Base-by-base conservation (phyloP, 1,140 invertebrate species). In the Pinna nobilis region DNA sequence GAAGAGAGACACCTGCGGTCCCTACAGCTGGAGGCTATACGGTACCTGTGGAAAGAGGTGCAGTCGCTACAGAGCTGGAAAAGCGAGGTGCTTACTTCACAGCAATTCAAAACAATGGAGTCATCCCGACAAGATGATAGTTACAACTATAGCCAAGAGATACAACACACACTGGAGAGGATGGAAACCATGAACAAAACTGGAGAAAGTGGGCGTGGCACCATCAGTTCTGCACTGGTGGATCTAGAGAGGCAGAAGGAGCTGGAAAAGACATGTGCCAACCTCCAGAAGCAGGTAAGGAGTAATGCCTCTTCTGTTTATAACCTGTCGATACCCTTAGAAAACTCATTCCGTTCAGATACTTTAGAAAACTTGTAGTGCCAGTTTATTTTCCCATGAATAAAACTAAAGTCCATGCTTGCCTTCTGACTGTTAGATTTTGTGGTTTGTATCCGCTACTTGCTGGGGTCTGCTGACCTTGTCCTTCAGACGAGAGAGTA, bases 1-100 rank as follows among this genome's bases (percentile, higher is more conserved):
- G 95, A 94, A 81, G 95, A 97, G 86, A 92, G 95, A 55, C 95
- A 95, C 81, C 92, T 96, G 49, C 94, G 96, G 80, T 92, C 95
- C 76, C 86, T 97, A 49, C 95, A 97, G 88, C 94, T 96, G 92
- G 95, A 97, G 88, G 95, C 95, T 4, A 96, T 96, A 71, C 95
- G 94, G 84, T 94, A 94, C 7, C 88, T 97, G 4, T 97, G 95
- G 95, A 95, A 95, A 86, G 96, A 96, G 89, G 94, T 97, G 1
- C 83, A 84, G 51, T 81, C 79, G 1, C 61, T 84, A 47, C 83
- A 84, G 37, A 76, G 41, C 32, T 84, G 83, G 83, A 84, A 83
- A 61, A 75, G 65, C 11, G 81, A 83, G 49, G 79, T 83, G 15
- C 70, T 82, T 18, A 74, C 63, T 30, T 78, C 77, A 18, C 77